Conservation (phyloP, 2,113 vertebrate genomes). For the Aythya baeri region DNA sequence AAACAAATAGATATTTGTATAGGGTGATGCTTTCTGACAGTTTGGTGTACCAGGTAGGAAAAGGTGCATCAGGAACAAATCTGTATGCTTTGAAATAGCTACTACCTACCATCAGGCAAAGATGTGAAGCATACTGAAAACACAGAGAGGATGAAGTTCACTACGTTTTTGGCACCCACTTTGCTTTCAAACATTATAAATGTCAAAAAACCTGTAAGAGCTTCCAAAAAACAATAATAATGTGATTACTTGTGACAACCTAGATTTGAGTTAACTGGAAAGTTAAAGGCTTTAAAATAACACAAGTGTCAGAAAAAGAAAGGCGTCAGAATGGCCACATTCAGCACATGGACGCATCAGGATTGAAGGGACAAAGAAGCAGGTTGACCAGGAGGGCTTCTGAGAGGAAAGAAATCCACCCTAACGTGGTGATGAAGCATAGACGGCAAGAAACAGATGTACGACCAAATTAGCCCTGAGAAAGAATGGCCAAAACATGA, state of each 20-base stretch:
- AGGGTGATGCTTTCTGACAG: not conserved
- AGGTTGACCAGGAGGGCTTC: not conserved
- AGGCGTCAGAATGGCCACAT: not conserved
- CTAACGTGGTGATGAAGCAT: accelerated
- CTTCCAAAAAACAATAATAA: not conserved
- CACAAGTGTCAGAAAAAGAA: not conserved
- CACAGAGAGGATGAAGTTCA: not conserved
- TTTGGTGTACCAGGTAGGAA: not conserved
- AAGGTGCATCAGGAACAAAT: not conserved
- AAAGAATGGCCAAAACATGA: not conserved
- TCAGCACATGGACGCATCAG: not conserved
- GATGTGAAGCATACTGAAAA: not conserved
- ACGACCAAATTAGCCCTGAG: too few species aligned
- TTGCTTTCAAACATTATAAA: not conserved
- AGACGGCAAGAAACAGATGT: not conserved
- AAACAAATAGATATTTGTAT: not conserved
- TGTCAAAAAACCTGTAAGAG: not conserved
- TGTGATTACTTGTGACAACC: not conserved
- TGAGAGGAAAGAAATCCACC: not conserved
- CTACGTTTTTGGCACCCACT: not conserved
- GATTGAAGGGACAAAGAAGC: not conserved
- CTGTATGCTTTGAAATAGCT: not conserved
- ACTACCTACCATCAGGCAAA: not conserved
- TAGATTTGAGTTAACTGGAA: not conserved
- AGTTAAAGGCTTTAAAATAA: not conserved